A percentile compares a stretch with the other conserved stretches of the same genome.
Evolutionary conservation across 2,888 invertebrate genomes (phyloP).

Genomic region (Marronus borbonicus): DNA sequence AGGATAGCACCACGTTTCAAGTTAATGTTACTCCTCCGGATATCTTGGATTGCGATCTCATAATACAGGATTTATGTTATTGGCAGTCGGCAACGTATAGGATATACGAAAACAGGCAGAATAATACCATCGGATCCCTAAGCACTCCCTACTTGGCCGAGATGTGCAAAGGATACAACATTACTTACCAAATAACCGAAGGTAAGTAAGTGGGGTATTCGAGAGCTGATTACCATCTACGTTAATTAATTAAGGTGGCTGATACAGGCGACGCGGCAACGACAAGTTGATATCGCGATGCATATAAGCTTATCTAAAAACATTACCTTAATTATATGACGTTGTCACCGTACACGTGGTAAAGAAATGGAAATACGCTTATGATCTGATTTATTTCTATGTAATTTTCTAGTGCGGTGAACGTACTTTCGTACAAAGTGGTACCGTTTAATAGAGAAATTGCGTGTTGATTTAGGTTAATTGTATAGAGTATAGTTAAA

Average conservation of each 20-base stretch:
- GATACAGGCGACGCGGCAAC: not conserved
- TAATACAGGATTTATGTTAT: slow-evolving; percentile 65
- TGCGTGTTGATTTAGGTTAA: no score
- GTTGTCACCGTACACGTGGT: no score
- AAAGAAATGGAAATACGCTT: no score
- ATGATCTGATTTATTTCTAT: no score
- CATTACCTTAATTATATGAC: no score
- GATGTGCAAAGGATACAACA: slow-evolving; percentile 71
- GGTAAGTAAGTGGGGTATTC: slow-evolving; percentile 63
- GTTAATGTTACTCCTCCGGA: slow-evolving; percentile 59
- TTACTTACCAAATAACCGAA: slow-evolving; percentile 71
- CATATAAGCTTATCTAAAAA: no score
- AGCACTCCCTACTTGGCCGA: slow-evolving; percentile 64
- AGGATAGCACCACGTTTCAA: slow-evolving; percentile 58
- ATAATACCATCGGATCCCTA: slow-evolving; percentile 62
- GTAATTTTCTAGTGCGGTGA: no score
- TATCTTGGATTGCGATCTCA: slow-evolving; percentile 62
- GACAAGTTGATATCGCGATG: no score
- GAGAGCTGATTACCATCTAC: not conserved
- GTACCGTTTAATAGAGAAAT: no score
- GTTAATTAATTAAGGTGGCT: not conserved
- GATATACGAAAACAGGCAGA: slow-evolving; percentile 61
- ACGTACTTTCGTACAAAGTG: no score
- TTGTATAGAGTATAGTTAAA: no score
- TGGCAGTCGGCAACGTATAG: slow-evolving; percentile 65